phyloP scores from a whole-genome alignment of 2,113 vertebrate genomes.

The Hippocampus guttulatus region DNA sequence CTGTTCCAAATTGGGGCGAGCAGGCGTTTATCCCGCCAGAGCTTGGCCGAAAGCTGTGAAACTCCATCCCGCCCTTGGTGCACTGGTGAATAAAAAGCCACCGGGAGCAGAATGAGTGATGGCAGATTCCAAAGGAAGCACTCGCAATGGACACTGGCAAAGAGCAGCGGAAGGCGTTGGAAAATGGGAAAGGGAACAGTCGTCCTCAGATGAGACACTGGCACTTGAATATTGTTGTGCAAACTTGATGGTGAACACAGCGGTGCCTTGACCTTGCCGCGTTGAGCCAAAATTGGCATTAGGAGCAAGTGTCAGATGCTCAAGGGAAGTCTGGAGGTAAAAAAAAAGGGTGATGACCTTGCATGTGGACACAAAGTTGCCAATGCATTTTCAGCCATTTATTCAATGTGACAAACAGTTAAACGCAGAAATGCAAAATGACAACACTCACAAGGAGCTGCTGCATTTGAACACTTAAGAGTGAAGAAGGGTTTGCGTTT shows the following conservation, averaged over 20 bases:
- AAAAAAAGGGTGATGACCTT: too few relatives aligned
- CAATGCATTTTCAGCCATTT: too few relatives aligned
- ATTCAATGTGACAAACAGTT: too few relatives aligned
- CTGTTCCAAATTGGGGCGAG: slow-evolving; percentile 29
- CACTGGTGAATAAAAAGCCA: slow-evolving; percentile 34
- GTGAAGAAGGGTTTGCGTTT: too few relatives aligned
- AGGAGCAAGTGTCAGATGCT: too few relatives aligned
- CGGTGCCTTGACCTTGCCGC: not conserved
- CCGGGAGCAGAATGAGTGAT: slow-evolving; percentile 32
- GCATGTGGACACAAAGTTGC: too few relatives aligned
- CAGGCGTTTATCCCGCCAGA: slow-evolving; percentile 26
- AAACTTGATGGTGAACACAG: not conserved
- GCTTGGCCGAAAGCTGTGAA: slow-evolving; percentile 37
- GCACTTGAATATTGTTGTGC: not conserved
- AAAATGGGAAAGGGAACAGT: not conserved
- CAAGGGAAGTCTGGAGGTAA: too few relatives aligned
- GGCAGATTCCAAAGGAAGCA: slow-evolving; percentile 33
- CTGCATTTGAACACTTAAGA: too few relatives aligned
- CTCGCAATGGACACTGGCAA: not conserved
- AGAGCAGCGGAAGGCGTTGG: not conserved
- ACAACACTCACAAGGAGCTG: too few relatives aligned
- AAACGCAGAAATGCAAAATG: too few relatives aligned
- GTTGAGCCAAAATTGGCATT: too few relatives aligned
- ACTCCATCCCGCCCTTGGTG: slow-evolving; percentile 30
- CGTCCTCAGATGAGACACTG: not conserved